Conservation (phyloP, 2,888 invertebrate species). For the Meiosimyza decipiens region DNA sequence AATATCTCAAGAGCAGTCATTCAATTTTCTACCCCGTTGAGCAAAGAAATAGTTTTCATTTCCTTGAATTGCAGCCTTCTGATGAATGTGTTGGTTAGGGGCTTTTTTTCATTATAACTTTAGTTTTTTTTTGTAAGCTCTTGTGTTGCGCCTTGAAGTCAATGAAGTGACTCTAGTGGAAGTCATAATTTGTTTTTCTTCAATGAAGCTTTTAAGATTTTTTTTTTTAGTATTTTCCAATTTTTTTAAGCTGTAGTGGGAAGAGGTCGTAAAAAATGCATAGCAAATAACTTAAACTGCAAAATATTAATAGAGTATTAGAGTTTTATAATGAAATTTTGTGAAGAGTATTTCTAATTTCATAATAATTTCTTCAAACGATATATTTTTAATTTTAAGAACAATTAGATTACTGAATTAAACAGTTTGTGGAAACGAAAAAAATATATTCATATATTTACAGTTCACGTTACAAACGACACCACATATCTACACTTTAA, state of each 20-base stretch:
- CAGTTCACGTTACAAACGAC: too few species aligned
- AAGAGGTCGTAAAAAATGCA: too few species aligned
- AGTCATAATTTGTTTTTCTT: conserved; percentile 34
- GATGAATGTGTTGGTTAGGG: conserved; percentile 2
- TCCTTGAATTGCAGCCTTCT: conserved; percentile 2
- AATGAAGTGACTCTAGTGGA: conserved; percentile 29
- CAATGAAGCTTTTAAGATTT: conserved; percentile 5
- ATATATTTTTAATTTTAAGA: too few species aligned
- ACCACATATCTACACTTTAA: too few species aligned
- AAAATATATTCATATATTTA: too few species aligned
- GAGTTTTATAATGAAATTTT: too few species aligned
- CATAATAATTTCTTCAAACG: too few species aligned
- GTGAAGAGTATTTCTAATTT: too few species aligned
- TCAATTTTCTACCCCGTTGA: conserved; percentile 46
- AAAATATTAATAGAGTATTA: too few species aligned
- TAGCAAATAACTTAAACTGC: too few species aligned
- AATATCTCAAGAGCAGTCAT: conserved; percentile 39
- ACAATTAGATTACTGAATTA: too few species aligned
- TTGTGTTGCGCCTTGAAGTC: conserved; percentile 20
- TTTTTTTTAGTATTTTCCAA: not conserved
- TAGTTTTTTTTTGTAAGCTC: not conserved
- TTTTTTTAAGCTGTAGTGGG: not conserved
- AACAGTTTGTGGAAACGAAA: too few species aligned
- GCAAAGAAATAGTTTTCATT: conserved; percentile 44
- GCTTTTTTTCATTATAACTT: not conserved